These are phyloP conservation scores for Stenchaetothrips biformis DNA, from an alignment of 2,888 invertebrate genomes.

Conservation along the genomic window DNA sequence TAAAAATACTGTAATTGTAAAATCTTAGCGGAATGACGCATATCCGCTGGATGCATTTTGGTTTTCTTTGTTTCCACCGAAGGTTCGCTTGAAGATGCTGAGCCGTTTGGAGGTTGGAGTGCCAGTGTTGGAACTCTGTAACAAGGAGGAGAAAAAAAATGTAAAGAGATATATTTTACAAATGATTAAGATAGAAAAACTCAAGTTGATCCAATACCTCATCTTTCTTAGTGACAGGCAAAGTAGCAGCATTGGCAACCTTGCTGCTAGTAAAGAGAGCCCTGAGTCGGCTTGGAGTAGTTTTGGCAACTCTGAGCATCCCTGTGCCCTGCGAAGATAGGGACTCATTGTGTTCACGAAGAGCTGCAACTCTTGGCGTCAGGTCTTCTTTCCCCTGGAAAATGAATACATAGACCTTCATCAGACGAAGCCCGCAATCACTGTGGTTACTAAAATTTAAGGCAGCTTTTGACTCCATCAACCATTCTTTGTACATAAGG, in stretches of 20 bases:
- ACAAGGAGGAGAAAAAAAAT: background rate
- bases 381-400: background rate
- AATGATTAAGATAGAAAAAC: background rate
- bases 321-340: conserved; percentile 40
- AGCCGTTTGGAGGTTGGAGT: background rate
- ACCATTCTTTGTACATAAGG: no score
- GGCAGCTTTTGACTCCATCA: background rate
- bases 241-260: conserved; percentile 1
- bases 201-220: background rate
- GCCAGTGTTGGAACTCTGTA: background rate
- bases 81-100: background rate
- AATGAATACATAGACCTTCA: background rate
- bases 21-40: conserved; percentile 40
- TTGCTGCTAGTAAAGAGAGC: conserved; percentile 50
- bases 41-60: conserved; percentile 40
- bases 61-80: background rate
- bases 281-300: conserved; percentile 61
- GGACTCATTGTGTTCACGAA: conserved; percentile 10
- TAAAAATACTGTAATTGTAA: conserved; percentile 40
- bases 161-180: no score
- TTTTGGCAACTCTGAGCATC: conserved; percentile 44
- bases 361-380: background rate
- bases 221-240: background rate
- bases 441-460: background rate
- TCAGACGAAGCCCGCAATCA: background rate